Evolutionary conservation across 2,113 vertebrate genomes (phyloP).

Genomic region (Hirundichthys speculiger): DNA sequence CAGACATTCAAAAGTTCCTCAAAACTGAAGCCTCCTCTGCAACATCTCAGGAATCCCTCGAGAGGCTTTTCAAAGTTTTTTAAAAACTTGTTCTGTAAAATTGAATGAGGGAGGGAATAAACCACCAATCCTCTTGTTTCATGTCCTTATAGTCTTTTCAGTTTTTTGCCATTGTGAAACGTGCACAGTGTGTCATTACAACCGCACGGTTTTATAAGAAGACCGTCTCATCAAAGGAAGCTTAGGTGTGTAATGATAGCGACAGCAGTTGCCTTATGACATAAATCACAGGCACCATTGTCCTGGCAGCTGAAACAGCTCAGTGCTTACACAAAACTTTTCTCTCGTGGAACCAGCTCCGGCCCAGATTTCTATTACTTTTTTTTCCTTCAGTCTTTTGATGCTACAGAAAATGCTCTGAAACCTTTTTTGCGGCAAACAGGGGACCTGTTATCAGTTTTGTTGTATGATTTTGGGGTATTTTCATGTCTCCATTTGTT

Average conservation of each 20-base stretch:
- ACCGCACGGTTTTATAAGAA: constrained; percentile 46
- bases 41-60: constrained; percentile 26
- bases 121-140: constrained; percentile 28
- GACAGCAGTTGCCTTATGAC: constrained; percentile 42
- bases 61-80: constrained; percentile 39
- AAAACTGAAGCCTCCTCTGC: constrained; percentile 22
- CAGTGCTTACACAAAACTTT: constrained; percentile 34
- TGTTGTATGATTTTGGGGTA: constrained; percentile 6
- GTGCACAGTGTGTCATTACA: neutral
- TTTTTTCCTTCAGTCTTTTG: constrained; percentile 2
- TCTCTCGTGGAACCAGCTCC: neutral
- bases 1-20: constrained; percentile 20
- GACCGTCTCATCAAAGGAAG: constrained; percentile 57
- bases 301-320: constrained; percentile 35
- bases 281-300: constrained; percentile 23
- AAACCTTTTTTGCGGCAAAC: constrained; percentile 29
- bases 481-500: constrained; percentile 32
- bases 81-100: constrained; percentile 11
- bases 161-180: constrained; percentile 30
- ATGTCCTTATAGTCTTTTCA: constrained; percentile 26
- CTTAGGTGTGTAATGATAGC: constrained; percentile 51
- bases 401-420: constrained; percentile 22
- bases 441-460: constrained; percentile 6
- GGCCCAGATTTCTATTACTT: constrained; percentile 30
- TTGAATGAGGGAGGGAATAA: constrained; percentile 12